Percentiles rank a stretch among this genome's conserved stretches.
These are phyloP conservation scores for Struthidea cinerea DNA, from an alignment of 2,113 vertebrate species.

Conservation along the genomic window DNA sequence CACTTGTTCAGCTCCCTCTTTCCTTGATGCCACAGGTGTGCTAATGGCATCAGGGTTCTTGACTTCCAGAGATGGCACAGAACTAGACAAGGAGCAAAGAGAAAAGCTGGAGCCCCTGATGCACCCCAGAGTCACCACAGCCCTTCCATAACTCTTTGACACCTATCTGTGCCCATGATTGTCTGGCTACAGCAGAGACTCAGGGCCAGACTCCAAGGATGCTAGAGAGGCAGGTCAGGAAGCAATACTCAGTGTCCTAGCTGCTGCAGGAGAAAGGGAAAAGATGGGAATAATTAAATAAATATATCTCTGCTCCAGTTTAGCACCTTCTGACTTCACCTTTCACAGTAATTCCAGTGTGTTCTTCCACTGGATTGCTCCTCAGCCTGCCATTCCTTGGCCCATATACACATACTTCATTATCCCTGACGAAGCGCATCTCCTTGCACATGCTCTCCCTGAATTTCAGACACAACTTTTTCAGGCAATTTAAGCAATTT, in stretches of 20 bases:
- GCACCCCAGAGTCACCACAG: neutral
- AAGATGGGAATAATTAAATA: neutral
- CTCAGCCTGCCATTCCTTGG: neutral
- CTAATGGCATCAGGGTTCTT: accelerated
- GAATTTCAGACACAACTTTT: neutral
- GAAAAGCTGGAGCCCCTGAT: neutral
- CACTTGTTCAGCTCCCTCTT: neutral
- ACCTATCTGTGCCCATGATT: neutral
- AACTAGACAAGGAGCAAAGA: neutral
- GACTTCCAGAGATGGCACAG: neutral
- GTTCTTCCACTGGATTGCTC: neutral
- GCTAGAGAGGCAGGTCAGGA: neutral
- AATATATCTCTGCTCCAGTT: neutral
- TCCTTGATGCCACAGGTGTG: neutral
- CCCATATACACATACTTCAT: neutral
- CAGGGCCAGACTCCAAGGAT: neutral
- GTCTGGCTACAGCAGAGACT: neutral
- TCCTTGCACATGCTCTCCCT: neutral
- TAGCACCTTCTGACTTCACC: neutral
- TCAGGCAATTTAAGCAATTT: neutral
- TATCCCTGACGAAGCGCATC: neutral
- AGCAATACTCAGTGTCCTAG: neutral
- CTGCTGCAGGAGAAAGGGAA: neutral
- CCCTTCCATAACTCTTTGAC: neutral
- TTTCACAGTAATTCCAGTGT: neutral